phyloP scores from a whole-genome alignment of 2,113 vertebrate genomes.

The Triplophysa siluroides region DNA sequence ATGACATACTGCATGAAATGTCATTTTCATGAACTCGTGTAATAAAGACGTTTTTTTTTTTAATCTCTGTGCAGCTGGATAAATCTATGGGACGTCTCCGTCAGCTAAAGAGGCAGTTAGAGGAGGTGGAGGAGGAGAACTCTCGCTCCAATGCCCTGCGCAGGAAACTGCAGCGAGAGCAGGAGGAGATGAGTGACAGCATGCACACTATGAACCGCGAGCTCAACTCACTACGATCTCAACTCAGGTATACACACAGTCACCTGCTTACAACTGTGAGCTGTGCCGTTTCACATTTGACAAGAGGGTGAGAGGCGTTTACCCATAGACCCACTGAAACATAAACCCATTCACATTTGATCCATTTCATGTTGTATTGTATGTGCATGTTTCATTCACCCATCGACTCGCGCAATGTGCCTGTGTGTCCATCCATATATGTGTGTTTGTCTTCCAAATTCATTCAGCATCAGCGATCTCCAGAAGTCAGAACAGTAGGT shows the following conservation, averaged over 20 bases:
- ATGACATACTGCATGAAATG: too few species aligned
- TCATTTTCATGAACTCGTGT: too few species aligned
- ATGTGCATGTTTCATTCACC: conserved; percentile 37
- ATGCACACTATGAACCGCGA: conserved; percentile 91
- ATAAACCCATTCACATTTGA: conserved; percentile 58
- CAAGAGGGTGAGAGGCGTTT: not conserved
- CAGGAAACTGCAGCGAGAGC: conserved; percentile 92
- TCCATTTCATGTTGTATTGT: conserved; percentile 36
- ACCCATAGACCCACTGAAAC: conserved; percentile 23
- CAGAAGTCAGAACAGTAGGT: conserved; percentile 76
- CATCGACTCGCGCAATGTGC: conserved; percentile 58
- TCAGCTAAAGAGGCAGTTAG: conserved; percentile 96
- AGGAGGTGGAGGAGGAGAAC: conserved; percentile 97
- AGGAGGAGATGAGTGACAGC: conserved; percentile 89
- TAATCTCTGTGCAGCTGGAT: conserved; percentile 65
- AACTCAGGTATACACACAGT: conserved; percentile 83
- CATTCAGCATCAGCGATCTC: conserved; percentile 74
- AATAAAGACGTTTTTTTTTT: not conserved
- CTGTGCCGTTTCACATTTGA: not conserved
- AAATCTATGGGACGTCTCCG: conserved; percentile 86
- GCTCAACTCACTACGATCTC: conserved; percentile 88
- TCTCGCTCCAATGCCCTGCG: conserved; percentile 91
- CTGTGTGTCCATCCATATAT: conserved; percentile 56
- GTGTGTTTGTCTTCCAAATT: conserved; percentile 67
- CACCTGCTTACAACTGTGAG: not conserved